Percentiles rank a stretch among this genome's conserved stretches.
These are phyloP conservation scores for Coracopsis vasa DNA, from an alignment of 2,113 vertebrate genomes.

Conservation along the genomic window DNA sequence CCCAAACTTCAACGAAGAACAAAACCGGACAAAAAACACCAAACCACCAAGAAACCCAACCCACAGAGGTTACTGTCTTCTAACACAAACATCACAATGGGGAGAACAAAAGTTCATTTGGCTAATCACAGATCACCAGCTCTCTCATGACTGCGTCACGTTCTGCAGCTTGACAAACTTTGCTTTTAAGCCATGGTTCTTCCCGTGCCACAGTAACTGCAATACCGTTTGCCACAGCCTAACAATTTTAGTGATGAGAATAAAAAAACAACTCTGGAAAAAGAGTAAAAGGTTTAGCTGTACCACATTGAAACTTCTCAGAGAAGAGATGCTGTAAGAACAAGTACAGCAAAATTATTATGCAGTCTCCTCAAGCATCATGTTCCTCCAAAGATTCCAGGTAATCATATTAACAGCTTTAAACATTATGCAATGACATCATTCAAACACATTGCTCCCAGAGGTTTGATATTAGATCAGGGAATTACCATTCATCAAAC, in stretches of 20 bases:
- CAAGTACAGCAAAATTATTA: not conserved
- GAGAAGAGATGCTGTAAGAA: not conserved
- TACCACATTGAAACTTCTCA: not conserved
- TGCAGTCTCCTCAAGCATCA: not conserved
- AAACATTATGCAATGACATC: constrained; percentile 53
- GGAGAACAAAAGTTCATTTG: not conserved
- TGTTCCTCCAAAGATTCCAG: not conserved
- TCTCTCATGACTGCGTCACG: accelerated
- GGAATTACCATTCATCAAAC: constrained; percentile 48
- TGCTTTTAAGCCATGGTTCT: not conserved
- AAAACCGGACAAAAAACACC: not conserved
- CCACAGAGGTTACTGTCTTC: not conserved
- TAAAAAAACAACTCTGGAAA: not conserved
- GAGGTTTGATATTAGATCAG: constrained; percentile 37
- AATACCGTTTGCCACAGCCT: not conserved
- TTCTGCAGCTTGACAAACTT: not conserved
- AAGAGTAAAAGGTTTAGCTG: not conserved
- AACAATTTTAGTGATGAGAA: not conserved
- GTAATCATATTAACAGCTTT: constrained; percentile 63
- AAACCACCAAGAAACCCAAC: not conserved
- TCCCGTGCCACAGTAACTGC: not conserved
- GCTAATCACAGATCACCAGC: not conserved
- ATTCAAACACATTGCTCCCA: constrained; percentile 60
- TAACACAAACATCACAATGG: not conserved
- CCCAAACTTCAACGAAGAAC: not conserved